These are phyloP conservation scores for Pangasius larnaudii DNA, from an alignment of 2,797 vertebrate genomes.

Conservation along the genomic window DNA sequence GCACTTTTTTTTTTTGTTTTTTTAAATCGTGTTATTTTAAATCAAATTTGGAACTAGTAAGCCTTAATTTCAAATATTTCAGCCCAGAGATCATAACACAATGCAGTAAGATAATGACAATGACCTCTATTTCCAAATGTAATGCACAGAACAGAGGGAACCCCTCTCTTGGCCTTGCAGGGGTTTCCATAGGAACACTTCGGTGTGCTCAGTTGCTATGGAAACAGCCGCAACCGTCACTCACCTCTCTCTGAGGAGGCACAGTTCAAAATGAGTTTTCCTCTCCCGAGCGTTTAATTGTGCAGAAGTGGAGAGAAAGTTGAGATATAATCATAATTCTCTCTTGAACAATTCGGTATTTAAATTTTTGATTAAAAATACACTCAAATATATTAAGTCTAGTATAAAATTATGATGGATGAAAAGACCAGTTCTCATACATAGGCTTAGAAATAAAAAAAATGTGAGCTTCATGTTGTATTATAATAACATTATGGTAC, in stretches of 20 bases:
- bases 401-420: background rate
- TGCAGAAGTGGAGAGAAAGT: background rate
- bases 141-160: conserved; percentile 1
- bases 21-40: background rate
- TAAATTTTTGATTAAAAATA: background rate
- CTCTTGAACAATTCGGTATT: background rate
- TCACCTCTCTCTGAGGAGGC: conserved; percentile 34
- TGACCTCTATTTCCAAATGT: conserved; percentile 7
- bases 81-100: background rate
- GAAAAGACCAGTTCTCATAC: background rate
- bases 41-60: background rate
- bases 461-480: background rate
- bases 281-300: background rate
- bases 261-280: conserved; percentile 5
- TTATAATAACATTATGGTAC: too few relatives aligned
- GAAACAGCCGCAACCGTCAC: conserved; percentile 21
- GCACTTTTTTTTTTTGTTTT: background rate
- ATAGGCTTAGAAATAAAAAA: background rate
- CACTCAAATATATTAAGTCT: background rate
- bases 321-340: background rate
- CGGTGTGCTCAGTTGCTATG: conserved; percentile 52
- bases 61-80: background rate
- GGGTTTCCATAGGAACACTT: conserved; percentile 52
- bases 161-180: conserved; percentile 37
- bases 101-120: background rate